Evolutionary conservation across 2,113 vertebrate species (phyloP).

Genomic region (Dermatemys mawii): DNA sequence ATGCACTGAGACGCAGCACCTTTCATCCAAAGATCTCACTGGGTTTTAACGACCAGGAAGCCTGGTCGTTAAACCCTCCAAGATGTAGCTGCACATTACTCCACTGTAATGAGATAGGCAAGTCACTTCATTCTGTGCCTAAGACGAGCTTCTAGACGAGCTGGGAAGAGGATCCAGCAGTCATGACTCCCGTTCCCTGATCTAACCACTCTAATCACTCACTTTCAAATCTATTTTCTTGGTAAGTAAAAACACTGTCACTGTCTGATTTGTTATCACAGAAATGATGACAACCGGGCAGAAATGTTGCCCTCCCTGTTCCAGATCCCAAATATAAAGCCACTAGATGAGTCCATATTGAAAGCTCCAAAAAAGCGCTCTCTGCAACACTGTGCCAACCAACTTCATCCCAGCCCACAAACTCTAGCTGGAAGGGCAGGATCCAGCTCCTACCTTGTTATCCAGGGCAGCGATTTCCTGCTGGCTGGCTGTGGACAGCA

Average conservation of each 20-base stretch:
- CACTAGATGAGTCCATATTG: neutral
- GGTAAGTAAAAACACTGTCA: neutral
- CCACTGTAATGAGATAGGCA: neutral
- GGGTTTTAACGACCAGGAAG: neutral
- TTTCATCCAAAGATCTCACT: neutral
- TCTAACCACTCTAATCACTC: neutral
- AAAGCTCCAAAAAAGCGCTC: neutral
- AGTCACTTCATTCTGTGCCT: no score
- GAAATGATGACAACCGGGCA: neutral
- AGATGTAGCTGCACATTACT: neutral
- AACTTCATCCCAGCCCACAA: neutral
- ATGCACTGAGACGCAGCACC: neutral
- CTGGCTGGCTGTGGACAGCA: constrained; percentile 97
- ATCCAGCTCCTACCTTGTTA: constrained; percentile 88
- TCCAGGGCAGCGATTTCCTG: constrained; percentile 98
- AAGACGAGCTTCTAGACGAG: neutral
- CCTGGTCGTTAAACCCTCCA: neutral
- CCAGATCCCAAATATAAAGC: neutral
- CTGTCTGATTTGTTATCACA: fast-evolving
- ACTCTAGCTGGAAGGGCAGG: neutral
- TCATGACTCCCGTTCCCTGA: neutral
- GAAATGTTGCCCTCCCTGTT: neutral
- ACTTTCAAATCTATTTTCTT: neutral
- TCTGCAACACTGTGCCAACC: neutral
- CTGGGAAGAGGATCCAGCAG: neutral